These are phyloP conservation scores for Ryuthela nishihirai DNA, from an alignment of 2,888 invertebrate genomes.

Conservation along the genomic window DNA sequence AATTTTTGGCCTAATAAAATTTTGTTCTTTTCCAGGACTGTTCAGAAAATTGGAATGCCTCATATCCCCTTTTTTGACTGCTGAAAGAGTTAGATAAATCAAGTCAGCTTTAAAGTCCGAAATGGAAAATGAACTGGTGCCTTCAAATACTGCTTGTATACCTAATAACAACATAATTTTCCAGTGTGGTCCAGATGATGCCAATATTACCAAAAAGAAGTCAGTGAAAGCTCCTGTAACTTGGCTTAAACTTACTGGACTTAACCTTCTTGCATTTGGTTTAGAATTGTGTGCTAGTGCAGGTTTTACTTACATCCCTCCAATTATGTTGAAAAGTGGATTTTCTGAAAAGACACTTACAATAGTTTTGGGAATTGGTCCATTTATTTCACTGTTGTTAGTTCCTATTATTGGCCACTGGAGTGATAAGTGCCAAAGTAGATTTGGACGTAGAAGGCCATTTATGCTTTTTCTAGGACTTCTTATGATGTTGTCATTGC, in stretches of 20 bases:
- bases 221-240: slow-evolving; percentile 1
- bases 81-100: too few species aligned
- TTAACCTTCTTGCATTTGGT: slow-evolving; percentile 54
- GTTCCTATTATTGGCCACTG: slow-evolving; percentile 53
- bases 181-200: too few species aligned
- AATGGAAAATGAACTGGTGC: too few species aligned
- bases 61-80: too few species aligned
- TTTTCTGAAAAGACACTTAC: slow-evolving; percentile 53
- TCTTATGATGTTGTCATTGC: slow-evolving; percentile 49
- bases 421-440: slow-evolving; percentile 51
- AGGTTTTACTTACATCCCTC: slow-evolving; percentile 55
- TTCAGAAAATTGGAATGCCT: too few species aligned
- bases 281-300: slow-evolving; percentile 54
- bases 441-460: slow-evolving; percentile 52
- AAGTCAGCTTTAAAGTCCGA: too few species aligned
- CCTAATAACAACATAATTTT: too few species aligned
- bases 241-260: slow-evolving; percentile 25
- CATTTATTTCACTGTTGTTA: slow-evolving; percentile 51
- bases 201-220: too few species aligned
- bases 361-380: slow-evolving; percentile 53
- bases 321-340: slow-evolving; percentile 54
- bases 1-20: too few species aligned
- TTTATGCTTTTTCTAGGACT: slow-evolving; percentile 52
- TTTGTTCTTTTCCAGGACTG: too few species aligned
- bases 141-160: too few species aligned